These are phyloP conservation scores for Incurvaria masculella DNA, from an alignment of 2,888 invertebrate species.

Conservation along the genomic window DNA sequence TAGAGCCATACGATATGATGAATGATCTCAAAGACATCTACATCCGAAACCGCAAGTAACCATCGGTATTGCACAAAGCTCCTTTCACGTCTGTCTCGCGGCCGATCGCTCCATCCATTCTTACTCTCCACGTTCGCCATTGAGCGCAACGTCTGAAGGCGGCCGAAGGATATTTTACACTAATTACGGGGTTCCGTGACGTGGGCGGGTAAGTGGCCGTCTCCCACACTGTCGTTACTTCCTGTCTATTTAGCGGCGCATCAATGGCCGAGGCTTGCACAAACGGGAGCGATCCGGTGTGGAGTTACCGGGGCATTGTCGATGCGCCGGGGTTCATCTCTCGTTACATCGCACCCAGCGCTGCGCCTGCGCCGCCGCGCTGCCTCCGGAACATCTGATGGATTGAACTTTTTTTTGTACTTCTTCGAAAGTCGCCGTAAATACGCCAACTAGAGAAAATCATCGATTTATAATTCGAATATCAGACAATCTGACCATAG, in stretches of 20 bases:
- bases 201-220: constrained; percentile 52
- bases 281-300: not conserved
- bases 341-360: not conserved
- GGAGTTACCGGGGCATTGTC: not conserved
- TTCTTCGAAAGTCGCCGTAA: too few relatives aligned
- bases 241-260: constrained; percentile 36
- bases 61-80: not conserved
- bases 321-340: not conserved
- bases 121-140: too few relatives aligned
- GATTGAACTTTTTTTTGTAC: too few relatives aligned
- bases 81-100: not conserved
- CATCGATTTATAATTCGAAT: too few relatives aligned
- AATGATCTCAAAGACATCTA: not conserved
- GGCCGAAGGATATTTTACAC: constrained; percentile 39
- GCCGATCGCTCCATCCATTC: not conserved
- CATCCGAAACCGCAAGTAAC: not conserved
- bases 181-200: constrained; percentile 53
- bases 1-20: not conserved
- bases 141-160: too few relatives aligned
- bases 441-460: too few relatives aligned
- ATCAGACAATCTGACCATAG: too few relatives aligned
- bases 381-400: too few relatives aligned
- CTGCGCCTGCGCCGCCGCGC: not conserved
- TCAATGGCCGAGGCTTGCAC: not conserved
- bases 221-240: constrained; percentile 47